phyloP scores from a whole-genome alignment of 2,888 invertebrate species.

The Branchellion lobata region DNA sequence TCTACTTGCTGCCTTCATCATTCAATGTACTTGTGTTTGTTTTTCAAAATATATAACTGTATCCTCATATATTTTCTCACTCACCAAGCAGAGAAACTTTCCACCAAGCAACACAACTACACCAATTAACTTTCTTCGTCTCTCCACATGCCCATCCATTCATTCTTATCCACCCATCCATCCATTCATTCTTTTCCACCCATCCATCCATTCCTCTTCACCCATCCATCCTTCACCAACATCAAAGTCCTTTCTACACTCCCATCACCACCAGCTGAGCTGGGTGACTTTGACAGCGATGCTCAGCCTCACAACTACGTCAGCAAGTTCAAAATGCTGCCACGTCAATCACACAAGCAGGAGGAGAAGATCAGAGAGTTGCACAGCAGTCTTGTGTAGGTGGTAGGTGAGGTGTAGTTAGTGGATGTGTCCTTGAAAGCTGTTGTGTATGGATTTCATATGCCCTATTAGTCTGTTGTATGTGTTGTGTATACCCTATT shows the following conservation, averaged over 20 bases:
- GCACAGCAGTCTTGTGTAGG: slow-evolving; percentile 76
- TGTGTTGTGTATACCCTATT: neutral
- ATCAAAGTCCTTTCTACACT: too few relatives aligned
- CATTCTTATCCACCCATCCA: too few relatives aligned
- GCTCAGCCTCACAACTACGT: slow-evolving; percentile 83
- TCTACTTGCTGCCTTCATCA: slow-evolving; percentile 83
- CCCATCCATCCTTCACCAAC: too few relatives aligned
- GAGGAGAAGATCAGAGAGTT: slow-evolving; percentile 90
- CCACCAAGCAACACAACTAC: too few relatives aligned
- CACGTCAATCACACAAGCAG: slow-evolving; percentile 86
- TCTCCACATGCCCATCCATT: too few relatives aligned
- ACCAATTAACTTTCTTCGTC: too few relatives aligned
- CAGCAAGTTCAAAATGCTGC: slow-evolving; percentile 81
- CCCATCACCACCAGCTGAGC: slow-evolving; percentile 72
- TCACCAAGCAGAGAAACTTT: too few relatives aligned
- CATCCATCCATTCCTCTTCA: too few relatives aligned
- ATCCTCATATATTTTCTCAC: too few relatives aligned
- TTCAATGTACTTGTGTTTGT: slow-evolving; percentile 76
- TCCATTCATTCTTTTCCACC: too few relatives aligned
- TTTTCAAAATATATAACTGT: too few relatives aligned
- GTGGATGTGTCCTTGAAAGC: neutral
- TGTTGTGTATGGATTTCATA: neutral
- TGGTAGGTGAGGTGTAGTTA: neutral
- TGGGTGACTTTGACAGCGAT: slow-evolving; percentile 87
- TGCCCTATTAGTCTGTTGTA: neutral